Evolutionary conservation across 2,888 invertebrate genomes (phyloP), one percentile per base, ranked within the genome.

Genomic region (Galerucella pusilla): DNA sequence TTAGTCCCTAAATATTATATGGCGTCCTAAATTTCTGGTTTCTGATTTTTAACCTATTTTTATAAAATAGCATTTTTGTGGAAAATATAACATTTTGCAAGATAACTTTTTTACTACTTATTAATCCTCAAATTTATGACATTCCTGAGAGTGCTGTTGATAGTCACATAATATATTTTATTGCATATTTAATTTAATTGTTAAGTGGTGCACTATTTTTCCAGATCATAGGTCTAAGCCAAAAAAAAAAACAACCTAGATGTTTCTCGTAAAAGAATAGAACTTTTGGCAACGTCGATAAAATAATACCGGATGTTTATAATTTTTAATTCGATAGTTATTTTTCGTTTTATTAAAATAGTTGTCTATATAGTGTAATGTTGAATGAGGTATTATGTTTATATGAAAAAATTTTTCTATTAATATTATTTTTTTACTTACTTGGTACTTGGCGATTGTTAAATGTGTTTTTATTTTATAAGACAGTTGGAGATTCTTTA

Each of bases 391-490:
- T 35, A 35, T 35, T 35, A 69, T 60, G n/a, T 46, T 69, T 69
- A 61, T n/a, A 59, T 60, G 59, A 59, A 46, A 65, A 68, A 46
- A 68, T 68, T 46, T 60, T 68, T 68, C 68, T 69, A 71, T 71
- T 65, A 57, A 49, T 71, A 64, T 66, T 20, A 45, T 71, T 63
- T 71, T 66, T 66, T 65, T 59, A 65, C 6, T 57, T 65, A 59
- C 46, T n/a, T n/a, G 65, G 59, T 71, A 63, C 67, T 57, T 68
- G 68, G 67, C 64, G 70, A 57, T 69, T 76, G 76, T 74, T 72
- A 54, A 74, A 74, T 72, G 68, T 74, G 69, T 76, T 76, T 76
- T 74, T 59, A 74, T 76, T 76, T 76, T 71, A 71, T 71, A 76
- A 71, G 74, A 71, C 74, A 76, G 76, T 76, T 76, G 72, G 71